A percentile compares a stretch with the other conserved stretches of the same genome.
Conservation (phyloP, 2,113 vertebrate species). For the Reinhardtius hippoglossoides region DNA sequence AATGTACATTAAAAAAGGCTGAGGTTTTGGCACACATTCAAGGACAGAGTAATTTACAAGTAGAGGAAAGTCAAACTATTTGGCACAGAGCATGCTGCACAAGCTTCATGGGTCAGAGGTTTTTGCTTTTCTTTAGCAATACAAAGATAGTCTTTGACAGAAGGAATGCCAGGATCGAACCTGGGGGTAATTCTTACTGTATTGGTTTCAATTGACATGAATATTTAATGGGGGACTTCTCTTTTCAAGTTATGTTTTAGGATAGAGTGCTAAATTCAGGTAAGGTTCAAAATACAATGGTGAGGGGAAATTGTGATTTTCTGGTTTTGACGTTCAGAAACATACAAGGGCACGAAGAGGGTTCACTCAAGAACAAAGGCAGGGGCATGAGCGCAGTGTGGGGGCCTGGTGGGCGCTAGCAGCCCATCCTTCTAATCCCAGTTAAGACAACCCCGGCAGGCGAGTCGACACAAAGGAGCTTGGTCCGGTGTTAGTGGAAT, state of each 20-base stretch:
- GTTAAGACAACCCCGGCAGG: conserved; percentile 72
- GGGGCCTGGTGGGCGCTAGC: conserved; percentile 26
- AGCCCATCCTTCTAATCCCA: conserved; percentile 68
- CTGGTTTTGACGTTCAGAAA: background rate
- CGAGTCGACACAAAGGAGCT: conserved; percentile 66
- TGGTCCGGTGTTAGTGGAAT: conserved; percentile 76
- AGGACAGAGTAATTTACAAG: background rate
- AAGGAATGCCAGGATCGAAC: background rate
- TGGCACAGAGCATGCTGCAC: background rate
- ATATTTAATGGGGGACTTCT: background rate
- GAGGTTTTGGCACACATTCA: background rate
- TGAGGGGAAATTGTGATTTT: conserved; percentile 1
- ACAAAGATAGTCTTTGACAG: background rate
- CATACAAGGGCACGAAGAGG: conserved; percentile 13
- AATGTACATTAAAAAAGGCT: background rate
- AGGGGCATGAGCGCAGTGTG: conserved; percentile 25
- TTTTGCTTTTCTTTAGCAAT: conserved; percentile 7
- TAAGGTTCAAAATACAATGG: background rate
- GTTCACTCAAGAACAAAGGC: conserved; percentile 32
- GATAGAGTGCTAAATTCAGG: background rate
- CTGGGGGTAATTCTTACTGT: background rate
- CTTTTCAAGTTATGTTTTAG: background rate
- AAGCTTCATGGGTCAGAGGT: background rate
- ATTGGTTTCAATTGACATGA: background rate
- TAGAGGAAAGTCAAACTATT: background rate